These are phyloP conservation scores for Caenorhabditis sinica DNA, from an alignment of 2,888 invertebrate species.

Conservation along the genomic window DNA sequence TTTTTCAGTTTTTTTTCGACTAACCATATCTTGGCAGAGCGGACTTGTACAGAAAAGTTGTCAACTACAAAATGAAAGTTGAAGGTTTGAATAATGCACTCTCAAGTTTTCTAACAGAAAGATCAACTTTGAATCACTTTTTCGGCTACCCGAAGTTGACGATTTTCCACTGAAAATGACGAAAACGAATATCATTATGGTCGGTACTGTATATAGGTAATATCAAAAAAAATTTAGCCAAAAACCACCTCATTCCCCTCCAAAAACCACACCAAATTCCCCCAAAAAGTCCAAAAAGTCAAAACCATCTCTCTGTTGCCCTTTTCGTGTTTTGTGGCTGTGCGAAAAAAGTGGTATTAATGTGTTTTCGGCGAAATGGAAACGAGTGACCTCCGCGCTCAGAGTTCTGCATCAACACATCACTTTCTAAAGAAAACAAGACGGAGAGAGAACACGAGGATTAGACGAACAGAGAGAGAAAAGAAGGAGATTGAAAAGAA, in stretches of 20 bases:
- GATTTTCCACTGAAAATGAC: no score
- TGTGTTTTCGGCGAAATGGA: constrained; percentile 1
- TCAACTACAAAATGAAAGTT: no score
- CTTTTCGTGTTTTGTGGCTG: constrained; percentile 2
- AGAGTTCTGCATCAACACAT: constrained; percentile 12
- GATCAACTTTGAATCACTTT: no score
- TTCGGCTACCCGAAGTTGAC: no score
- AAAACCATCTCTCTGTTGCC: background rate
- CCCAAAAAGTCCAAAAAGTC: constrained; percentile 3
- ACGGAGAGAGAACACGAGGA: background rate
- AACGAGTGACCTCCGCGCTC: background rate
- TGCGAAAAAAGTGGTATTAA: no score
- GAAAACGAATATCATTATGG: no score
- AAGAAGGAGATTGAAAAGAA: background rate
- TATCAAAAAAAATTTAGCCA: background rate
- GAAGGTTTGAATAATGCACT: no score
- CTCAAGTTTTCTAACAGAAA: no score
- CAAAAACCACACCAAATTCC: background rate
- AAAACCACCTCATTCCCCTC: background rate
- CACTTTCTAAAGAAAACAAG: background rate
- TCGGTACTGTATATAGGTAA: no score
- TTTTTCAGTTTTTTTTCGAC: no score
- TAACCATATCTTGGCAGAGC: no score
- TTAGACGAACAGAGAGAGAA: background rate
- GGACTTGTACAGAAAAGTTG: no score